Percentiles rank a stretch among this genome's conserved stretches.
These are phyloP conservation scores for Petrosia ficiformis DNA, from an alignment of 37 sponge, comb jelly and placozoan species.

Conservation along the genomic window DNA sequence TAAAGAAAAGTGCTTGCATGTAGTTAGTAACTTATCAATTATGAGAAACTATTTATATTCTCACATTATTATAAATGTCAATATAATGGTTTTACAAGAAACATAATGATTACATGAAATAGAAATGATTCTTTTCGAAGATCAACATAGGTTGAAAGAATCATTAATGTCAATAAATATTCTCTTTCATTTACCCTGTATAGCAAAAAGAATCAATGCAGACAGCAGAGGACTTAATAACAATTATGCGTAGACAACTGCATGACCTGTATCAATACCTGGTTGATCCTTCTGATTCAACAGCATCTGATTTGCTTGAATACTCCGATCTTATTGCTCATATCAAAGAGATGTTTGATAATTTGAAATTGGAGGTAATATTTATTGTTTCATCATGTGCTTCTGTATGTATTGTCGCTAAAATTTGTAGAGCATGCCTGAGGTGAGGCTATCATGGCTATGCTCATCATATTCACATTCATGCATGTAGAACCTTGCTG, in stretches of 20 bases:
- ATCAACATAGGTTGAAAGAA: not conserved
- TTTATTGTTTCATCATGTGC: not conserved
- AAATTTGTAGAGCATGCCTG: too few species aligned
- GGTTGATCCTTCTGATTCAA: not conserved
- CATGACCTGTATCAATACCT: not conserved
- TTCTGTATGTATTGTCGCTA: too few species aligned
- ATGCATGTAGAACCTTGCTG: too few species aligned
- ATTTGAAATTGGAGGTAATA: slow-evolving; percentile 29
- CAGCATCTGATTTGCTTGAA: not conserved
- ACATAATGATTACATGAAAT: too few species aligned
- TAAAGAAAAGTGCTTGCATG: too few species aligned
- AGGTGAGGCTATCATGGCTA: not conserved
- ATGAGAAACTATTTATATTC: too few species aligned
- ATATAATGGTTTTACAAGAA: too few species aligned
- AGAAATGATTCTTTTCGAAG: not conserved
- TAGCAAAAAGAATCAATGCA: not conserved
- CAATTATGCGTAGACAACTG: not conserved
- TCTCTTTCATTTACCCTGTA: not conserved
- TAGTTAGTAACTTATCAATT: too few species aligned
- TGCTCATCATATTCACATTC: not conserved
- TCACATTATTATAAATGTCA: too few species aligned
- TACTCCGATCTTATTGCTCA: slow-evolving; percentile 15
- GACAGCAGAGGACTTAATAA: not conserved
- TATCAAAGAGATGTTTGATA: slow-evolving; percentile 9
- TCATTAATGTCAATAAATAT: not conserved